Conservation (phyloP, 37 sponge, comb jelly and placozoan genomes). For the Hexactinellida sp. region DNA sequence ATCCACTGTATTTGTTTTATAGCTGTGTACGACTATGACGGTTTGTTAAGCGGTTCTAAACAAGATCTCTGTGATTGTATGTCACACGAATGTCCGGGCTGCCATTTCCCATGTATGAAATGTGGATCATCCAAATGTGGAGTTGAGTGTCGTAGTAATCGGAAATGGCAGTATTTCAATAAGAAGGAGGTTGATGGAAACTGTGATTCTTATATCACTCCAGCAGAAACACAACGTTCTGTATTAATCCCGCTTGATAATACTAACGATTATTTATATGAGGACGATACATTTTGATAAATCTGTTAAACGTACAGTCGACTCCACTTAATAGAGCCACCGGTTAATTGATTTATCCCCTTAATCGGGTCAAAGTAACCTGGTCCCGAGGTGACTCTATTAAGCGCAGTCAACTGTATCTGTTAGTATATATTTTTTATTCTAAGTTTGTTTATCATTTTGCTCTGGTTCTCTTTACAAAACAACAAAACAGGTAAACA, state of each 20-base stretch:
- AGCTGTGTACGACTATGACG: conserved; percentile 22
- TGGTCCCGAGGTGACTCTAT: too few species aligned
- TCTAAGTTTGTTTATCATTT: too few species aligned
- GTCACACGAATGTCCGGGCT: background rate
- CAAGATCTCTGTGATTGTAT: conserved; percentile 26
- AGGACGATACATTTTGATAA: background rate
- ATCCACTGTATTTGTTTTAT: too few species aligned
- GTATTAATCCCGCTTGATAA: background rate
- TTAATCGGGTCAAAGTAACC: too few species aligned
- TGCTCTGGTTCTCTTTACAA: too few species aligned
- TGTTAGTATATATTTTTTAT: too few species aligned
- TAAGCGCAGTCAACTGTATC: too few species aligned
- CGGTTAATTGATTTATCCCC: too few species aligned
- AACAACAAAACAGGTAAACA: too few species aligned
- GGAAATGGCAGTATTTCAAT: conserved; percentile 24
- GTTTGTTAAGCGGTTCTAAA: background rate
- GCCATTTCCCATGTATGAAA: conserved; percentile 19
- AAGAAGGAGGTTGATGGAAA: conserved; percentile 12
- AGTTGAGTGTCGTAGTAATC: conserved; percentile 24
- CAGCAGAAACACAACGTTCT: background rate
- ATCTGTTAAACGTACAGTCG: too few species aligned
- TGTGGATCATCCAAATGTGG: conserved; percentile 26
- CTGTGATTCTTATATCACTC: background rate
- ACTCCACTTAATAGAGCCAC: too few species aligned
- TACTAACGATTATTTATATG: background rate